Conservation (phyloP, 2,113 vertebrate genomes). For the Proterorhinus semilunaris region DNA sequence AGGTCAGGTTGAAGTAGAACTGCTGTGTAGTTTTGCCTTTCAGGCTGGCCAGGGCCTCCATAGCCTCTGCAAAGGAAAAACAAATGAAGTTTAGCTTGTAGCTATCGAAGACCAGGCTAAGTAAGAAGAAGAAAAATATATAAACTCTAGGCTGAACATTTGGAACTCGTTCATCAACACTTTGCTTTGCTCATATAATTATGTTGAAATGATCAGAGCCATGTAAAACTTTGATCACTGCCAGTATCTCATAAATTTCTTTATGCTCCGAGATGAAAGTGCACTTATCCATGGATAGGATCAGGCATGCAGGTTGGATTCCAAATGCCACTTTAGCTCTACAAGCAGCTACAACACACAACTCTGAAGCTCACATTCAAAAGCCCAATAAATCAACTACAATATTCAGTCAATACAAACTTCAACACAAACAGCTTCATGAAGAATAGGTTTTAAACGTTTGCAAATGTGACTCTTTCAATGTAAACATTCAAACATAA, state of each 20-base stretch:
- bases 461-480: no score
- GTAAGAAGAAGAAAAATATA: no score
- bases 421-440: slow-evolving; percentile 3
- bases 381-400: slow-evolving; percentile 5
- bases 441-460: neutral
- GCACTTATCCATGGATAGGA: slow-evolving; percentile 40
- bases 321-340: slow-evolving; percentile 23
- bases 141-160: slow-evolving; percentile 7
- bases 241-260: slow-evolving; percentile 26
- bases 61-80: slow-evolving; percentile 79
- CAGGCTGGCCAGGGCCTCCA: slow-evolving; percentile 88
- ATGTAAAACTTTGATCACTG: slow-evolving; percentile 24
- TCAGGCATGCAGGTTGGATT: slow-evolving; percentile 20
- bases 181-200: slow-evolving; percentile 30
- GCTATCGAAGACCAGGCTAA: no score
- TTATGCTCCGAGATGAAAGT: slow-evolving; percentile 54
- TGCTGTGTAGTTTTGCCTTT: slow-evolving; percentile 88
- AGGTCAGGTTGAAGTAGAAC: slow-evolving; percentile 97
- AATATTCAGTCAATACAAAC: slow-evolving; percentile 8
- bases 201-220: slow-evolving; percentile 21
- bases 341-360: slow-evolving; percentile 15
- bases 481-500: no score
- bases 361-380: neutral
- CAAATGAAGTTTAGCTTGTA: neutral
- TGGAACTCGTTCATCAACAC: slow-evolving; percentile 21